Evolutionary conservation across 2,797 vertebrate species (phyloP), one percentile per base, ranked within the genome.

Genomic region (Eulemur mongoz): DNA sequence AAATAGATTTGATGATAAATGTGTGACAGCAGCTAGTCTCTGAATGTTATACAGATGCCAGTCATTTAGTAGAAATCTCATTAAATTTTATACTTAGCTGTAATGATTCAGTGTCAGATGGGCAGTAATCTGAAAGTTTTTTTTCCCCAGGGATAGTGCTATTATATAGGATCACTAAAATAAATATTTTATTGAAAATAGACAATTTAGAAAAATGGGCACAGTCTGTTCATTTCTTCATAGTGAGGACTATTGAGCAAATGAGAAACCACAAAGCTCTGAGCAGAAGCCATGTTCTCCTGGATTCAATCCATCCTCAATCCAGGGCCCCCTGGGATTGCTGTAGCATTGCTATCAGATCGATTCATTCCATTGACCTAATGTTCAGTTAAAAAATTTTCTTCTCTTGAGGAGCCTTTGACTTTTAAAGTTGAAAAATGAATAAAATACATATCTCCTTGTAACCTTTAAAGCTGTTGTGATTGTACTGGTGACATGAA

Each of bases 41-140:
- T 93, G 82, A 97, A 67, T 97, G 69, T 84, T 96, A 97, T 94
- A 97, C 94, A 98, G 97, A 98, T 97, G 94, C 93, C 97, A 98
- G 91, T 98, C 93, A 96, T 95, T 98, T 95, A 94, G 83, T 85
- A 96, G 95, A 98, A 97, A 98, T 96, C 94, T 96, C 96, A 97
- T 98, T 98, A 97, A 83, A 97, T 97, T 97, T 98, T 96, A 88
- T 95, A 91, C 70, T 96, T 89, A 90, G 45, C 67, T 96, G 69
- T 96, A 97, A 98, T 97, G 93, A 98, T 88, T 98, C 97, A 69
- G 61, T 97, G 95, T 98, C 98, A 98, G 96, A 91, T 5, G 83
- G 90, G 94, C 95, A 88, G 88, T 80, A 94, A 97, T 89, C 86
- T 95, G 91, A 91, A 86, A 95, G 59, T 69, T 30, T 3, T 14